Conservation (phyloP, 2,888 invertebrate species). For the Tethea ocularis region DNA sequence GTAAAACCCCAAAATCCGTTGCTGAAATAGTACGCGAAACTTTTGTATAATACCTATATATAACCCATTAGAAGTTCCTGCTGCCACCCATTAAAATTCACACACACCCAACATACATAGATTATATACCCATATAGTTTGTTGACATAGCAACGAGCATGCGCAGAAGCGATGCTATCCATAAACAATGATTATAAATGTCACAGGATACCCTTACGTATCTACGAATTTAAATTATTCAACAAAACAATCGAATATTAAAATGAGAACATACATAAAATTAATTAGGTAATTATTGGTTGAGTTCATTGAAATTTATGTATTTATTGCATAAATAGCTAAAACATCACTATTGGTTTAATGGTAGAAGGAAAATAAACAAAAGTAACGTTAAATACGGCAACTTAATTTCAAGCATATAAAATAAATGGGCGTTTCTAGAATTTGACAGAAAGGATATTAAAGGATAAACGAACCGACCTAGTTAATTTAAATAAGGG, state of each 20-base stretch:
- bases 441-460: conserved; percentile 2
- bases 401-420: neutral
- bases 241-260: conserved; percentile 19
- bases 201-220: conserved; percentile 31
- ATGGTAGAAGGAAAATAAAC: neutral
- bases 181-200: conserved; percentile 74
- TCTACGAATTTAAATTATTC: conserved; percentile 20
- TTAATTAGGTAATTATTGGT: neutral
- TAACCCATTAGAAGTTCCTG: conserved; percentile 32
- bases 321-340: neutral
- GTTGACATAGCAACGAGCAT: conserved; percentile 78
- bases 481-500: neutral
- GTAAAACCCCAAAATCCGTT: neutral
- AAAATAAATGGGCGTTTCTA: neutral
- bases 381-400: neutral
- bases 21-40: conserved; percentile 19
- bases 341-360: neutral
- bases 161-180: conserved; percentile 67
- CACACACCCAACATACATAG: conserved; percentile 24
- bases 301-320: neutral
- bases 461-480: neutral
- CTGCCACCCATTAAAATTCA: conserved; percentile 45
- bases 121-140: conserved; percentile 45
- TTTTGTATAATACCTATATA: conserved; percentile 38
- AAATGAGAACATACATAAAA: neutral